phyloP scores from a whole-genome alignment of 2,888 invertebrate species.

The Trachelus stipa region DNA sequence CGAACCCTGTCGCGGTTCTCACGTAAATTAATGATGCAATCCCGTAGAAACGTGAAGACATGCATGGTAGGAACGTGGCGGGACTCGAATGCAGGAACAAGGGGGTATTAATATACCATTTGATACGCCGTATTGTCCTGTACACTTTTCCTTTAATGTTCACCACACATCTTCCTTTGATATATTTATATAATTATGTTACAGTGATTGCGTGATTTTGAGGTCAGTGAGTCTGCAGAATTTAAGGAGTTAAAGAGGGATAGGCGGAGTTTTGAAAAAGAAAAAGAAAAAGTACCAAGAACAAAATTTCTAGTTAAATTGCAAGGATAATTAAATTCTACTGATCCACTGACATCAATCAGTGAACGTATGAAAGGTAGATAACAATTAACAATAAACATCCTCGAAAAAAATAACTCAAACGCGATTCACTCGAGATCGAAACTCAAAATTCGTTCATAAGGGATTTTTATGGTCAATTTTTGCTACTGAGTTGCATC shows the following conservation, averaged over 20 bases:
- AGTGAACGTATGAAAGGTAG: slow-evolving; percentile 53
- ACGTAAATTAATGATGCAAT: too few species aligned
- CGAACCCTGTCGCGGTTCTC: too few species aligned
- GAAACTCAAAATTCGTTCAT: too few species aligned
- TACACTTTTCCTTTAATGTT: slow-evolving; percentile 53
- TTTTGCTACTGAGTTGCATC: too few species aligned
- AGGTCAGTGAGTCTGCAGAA: slow-evolving; percentile 49
- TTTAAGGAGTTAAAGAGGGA: slow-evolving; percentile 12
- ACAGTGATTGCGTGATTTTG: slow-evolving; percentile 51
- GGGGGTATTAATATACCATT: slow-evolving; percentile 49
- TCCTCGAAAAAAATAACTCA: background rate
- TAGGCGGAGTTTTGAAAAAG: slow-evolving; percentile 1
- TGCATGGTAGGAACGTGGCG: slow-evolving; percentile 43
- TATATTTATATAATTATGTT: slow-evolving; percentile 46
- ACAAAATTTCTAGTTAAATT: slow-evolving; percentile 27
- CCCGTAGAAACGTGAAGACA: slow-evolving; percentile 32
- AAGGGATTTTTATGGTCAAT: too few species aligned
- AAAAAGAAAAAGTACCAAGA: slow-evolving; percentile 16
- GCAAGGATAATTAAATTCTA: slow-evolving; percentile 23
- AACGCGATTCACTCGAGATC: background rate
- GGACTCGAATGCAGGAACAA: slow-evolving; percentile 50
- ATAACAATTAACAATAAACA: background rate
- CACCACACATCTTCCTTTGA: slow-evolving; percentile 42
- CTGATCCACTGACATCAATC: slow-evolving; percentile 50
- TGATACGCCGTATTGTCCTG: slow-evolving; percentile 51